A percentile compares a stretch with the other conserved stretches of the same genome.
These are phyloP conservation scores for Arremon aurantiirostris DNA, from an alignment of 2,797 vertebrate genomes.

Conservation along the genomic window DNA sequence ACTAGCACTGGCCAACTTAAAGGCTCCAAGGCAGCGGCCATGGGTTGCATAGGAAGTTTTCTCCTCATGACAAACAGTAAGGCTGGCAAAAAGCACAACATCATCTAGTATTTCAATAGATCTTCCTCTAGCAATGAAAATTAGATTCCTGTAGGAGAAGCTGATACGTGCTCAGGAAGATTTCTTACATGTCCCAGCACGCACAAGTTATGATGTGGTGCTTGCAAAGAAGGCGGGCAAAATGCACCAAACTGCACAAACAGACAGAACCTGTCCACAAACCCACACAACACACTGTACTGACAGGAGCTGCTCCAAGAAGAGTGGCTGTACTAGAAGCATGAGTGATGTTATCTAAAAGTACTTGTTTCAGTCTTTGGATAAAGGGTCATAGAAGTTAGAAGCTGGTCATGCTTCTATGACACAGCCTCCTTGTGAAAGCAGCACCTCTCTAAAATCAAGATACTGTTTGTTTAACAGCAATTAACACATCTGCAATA, in stretches of 20 bases:
- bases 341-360: background rate
- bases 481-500: background rate
- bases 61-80: background rate
- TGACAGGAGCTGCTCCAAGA: background rate
- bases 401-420: background rate
- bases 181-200: background rate
- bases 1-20: background rate
- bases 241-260: background rate
- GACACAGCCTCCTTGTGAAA: background rate
- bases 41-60: background rate
- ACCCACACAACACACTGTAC: background rate
- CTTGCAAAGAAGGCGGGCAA: background rate
- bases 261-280: constrained; percentile 30
- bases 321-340: background rate
- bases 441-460: background rate
- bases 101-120: background rate
- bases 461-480: background rate
- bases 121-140: background rate
- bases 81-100: background rate
- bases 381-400: background rate
- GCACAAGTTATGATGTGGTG: background rate
- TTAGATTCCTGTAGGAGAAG: background rate
- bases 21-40: background rate
- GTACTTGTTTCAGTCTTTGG: background rate
- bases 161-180: background rate